These are phyloP conservation scores for Mystacides longicornis DNA, from an alignment of 2,888 invertebrate genomes.

Conservation along the genomic window DNA sequence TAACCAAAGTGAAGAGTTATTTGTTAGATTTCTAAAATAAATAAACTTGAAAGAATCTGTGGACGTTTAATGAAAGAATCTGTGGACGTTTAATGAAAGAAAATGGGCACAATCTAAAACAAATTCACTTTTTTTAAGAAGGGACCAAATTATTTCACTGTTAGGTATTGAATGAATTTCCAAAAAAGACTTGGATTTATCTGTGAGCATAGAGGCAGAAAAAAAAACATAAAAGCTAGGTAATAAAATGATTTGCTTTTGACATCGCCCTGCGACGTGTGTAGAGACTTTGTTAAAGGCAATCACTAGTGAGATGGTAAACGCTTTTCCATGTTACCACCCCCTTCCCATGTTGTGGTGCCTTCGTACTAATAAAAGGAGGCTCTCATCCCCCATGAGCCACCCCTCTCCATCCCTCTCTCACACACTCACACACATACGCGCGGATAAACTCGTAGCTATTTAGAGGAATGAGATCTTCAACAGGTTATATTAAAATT, in stretches of 20 bases:
- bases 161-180: no score
- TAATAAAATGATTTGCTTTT: neutral
- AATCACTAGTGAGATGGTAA: slow-evolving; percentile 19
- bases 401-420: neutral
- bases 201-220: slow-evolving; percentile 3
- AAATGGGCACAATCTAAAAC: no score
- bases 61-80: no score
- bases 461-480: slow-evolving; percentile 19
- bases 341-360: slow-evolving; percentile 6
- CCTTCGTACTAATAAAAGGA: slow-evolving; percentile 22
- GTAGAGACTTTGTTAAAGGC: slow-evolving; percentile 1
- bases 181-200: slow-evolving; percentile 2
- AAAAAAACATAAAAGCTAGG: neutral
- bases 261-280: neutral
- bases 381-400: slow-evolving; percentile 12
- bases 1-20: no score
- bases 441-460: no score
- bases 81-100: no score
- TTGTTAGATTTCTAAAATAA: no score
- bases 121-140: no score
- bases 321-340: slow-evolving; percentile 24
- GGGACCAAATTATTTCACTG: no score
- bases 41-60: no score
- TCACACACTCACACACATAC: no score
- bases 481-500: slow-evolving; percentile 25